Evolutionary conservation across 2,113 vertebrate genomes (phyloP).

Genomic region (Myiagra hebetior): DNA sequence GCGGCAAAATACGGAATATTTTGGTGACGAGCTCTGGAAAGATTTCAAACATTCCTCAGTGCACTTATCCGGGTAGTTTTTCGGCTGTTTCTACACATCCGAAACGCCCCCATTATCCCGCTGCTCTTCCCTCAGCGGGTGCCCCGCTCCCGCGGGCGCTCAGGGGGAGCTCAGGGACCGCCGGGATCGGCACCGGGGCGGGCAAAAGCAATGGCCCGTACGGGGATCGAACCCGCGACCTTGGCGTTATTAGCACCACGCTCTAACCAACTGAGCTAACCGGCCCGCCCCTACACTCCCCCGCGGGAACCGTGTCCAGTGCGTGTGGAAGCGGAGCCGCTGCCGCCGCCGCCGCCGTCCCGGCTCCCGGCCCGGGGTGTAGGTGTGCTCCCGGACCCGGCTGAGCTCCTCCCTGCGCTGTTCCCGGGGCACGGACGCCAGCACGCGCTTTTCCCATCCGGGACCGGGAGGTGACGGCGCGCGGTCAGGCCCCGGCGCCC

Average conservation of each 20-base stretch:
- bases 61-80: rapidly evolving
- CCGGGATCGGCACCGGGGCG: rapidly evolving
- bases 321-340: rapidly evolving
- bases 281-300: background rate
- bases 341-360: rapidly evolving
- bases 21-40: rapidly evolving
- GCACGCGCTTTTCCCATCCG: rapidly evolving
- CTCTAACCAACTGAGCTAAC: conserved; percentile 75
- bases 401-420: rapidly evolving
- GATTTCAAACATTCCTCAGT: rapidly evolving
- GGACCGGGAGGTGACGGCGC: too few species aligned
- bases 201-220: background rate
- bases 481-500: too few species aligned
- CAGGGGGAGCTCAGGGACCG: rapidly evolving
- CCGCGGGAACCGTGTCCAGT: too few species aligned
- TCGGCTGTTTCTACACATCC: rapidly evolving
- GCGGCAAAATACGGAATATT: rapidly evolving
- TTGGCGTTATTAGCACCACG: conserved; percentile 70
- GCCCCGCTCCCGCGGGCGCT: rapidly evolving
- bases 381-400: background rate
- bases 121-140: rapidly evolving
- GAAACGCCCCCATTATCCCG: rapidly evolving
- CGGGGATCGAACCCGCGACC: conserved; percentile 71
- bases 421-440: background rate
- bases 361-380: too few species aligned